Conservation (phyloP, 2,113 vertebrate genomes). For the Barbus barbus region DNA sequence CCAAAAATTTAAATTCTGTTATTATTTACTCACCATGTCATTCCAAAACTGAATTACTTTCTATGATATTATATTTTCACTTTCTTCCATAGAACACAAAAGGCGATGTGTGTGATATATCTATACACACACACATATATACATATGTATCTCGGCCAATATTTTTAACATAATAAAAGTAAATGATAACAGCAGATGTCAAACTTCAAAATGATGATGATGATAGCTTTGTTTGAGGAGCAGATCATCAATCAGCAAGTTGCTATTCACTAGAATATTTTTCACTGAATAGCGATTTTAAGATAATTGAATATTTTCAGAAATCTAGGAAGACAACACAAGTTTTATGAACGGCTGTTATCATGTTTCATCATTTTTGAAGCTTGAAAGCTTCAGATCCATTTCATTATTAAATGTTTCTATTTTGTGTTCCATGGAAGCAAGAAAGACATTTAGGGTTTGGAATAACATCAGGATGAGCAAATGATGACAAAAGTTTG, state of each 20-base stretch:
- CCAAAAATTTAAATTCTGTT: conserved; percentile 15
- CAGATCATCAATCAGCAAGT: background rate
- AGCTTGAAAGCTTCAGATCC: background rate
- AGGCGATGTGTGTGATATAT: background rate
- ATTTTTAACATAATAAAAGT: background rate
- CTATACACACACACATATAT: background rate
- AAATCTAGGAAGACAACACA: background rate
- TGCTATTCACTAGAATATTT: background rate
- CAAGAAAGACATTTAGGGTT: background rate
- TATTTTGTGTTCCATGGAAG: background rate
- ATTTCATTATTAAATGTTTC: background rate
- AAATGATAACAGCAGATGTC: background rate
- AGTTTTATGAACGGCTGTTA: background rate
- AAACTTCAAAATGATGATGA: background rate
- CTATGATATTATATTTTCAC: background rate
- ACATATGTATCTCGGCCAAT: background rate
- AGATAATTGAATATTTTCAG: background rate
- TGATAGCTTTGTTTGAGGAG: background rate
- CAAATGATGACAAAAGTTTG: background rate
- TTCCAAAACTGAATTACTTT: background rate
- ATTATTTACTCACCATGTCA: background rate
- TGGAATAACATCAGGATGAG: background rate
- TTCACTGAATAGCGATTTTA: background rate
- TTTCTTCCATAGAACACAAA: background rate
- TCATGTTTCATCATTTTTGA: background rate